phyloP scores from a whole-genome alignment of 23 tunicate genomes.

The Trididemnum clinides region DNA sequence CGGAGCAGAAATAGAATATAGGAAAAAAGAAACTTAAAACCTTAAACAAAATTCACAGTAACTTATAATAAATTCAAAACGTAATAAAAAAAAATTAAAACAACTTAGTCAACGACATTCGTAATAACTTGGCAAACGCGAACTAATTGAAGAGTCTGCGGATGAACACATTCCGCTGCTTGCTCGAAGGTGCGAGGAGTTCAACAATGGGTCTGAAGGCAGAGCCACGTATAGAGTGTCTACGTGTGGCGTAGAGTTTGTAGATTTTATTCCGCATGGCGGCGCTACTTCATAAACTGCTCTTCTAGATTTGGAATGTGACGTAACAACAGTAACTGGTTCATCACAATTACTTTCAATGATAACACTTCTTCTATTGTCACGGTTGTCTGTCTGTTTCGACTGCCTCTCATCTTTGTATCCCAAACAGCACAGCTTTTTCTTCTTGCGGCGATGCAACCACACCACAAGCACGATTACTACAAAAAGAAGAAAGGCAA shows the following conservation, averaged over 20 bases:
- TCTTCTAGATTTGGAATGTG: conserved; percentile 1
- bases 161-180: too few relatives aligned
- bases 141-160: too few relatives aligned
- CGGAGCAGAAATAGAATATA: too few relatives aligned
- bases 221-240: conserved; percentile 55
- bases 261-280: background rate
- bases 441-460: background rate
- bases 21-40: too few relatives aligned
- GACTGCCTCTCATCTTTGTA: background rate
- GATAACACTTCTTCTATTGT: background rate
- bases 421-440: background rate
- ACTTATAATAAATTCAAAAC: background rate
- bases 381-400: background rate
- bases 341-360: background rate
- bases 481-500: conserved; percentile 45
- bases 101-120: background rate
- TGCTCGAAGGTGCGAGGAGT: too few relatives aligned
- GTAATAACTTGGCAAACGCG: too few relatives aligned
- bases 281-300: background rate
- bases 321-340: background rate
- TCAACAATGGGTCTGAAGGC: conserved; percentile 29
- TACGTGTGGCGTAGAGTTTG: background rate
- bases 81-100: background rate
- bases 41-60: too few relatives aligned
- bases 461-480: conserved; percentile 43